Percentiles rank a stretch among this genome's conserved stretches.
These are phyloP conservation scores for Syngnathus scovelli DNA, from an alignment of 2,113 vertebrate species.

Conservation along the genomic window DNA sequence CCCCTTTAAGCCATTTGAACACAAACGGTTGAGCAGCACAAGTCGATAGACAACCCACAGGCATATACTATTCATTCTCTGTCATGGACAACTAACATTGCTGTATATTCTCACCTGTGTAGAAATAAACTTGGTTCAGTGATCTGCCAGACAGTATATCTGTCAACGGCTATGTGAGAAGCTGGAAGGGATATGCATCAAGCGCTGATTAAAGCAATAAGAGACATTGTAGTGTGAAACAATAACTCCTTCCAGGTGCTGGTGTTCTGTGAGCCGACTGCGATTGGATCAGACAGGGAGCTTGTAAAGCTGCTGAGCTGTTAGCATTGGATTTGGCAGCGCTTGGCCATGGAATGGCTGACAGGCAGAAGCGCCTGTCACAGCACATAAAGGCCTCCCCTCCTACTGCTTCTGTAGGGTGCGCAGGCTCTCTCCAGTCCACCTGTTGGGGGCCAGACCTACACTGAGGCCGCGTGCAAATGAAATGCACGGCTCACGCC, in stretches of 20 bases:
- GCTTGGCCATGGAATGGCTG: slow-evolving; percentile 60
- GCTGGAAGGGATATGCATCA: no score
- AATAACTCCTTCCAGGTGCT: slow-evolving; percentile 61
- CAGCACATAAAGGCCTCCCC: slow-evolving; percentile 51
- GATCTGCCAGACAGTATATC: no score
- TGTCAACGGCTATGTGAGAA: no score
- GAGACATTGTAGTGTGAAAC: slow-evolving; percentile 48
- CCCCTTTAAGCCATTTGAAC: no score
- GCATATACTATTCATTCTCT: no score
- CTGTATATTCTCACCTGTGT: no score
- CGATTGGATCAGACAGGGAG: slow-evolving; percentile 63
- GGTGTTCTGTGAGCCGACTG: slow-evolving; percentile 41
- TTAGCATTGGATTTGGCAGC: slow-evolving; percentile 65
- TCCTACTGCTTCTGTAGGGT: slow-evolving; percentile 39
- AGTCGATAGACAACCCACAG: no score
- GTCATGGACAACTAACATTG: no score
- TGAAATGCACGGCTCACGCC: slow-evolving; percentile 35
- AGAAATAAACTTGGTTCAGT: no score
- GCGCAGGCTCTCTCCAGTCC: slow-evolving; percentile 30
- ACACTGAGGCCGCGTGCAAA: slow-evolving; percentile 20
- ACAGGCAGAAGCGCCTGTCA: slow-evolving; percentile 62
- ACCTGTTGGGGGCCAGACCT: slow-evolving; percentile 8
- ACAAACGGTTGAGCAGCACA: no score
- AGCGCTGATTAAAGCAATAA: slow-evolving; percentile 43
- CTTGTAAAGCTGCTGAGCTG: slow-evolving; percentile 55